Base-by-base conservation (phyloP, 92 coral and sea anemone genomes). In the Isaurus tuberculatus region DNA sequence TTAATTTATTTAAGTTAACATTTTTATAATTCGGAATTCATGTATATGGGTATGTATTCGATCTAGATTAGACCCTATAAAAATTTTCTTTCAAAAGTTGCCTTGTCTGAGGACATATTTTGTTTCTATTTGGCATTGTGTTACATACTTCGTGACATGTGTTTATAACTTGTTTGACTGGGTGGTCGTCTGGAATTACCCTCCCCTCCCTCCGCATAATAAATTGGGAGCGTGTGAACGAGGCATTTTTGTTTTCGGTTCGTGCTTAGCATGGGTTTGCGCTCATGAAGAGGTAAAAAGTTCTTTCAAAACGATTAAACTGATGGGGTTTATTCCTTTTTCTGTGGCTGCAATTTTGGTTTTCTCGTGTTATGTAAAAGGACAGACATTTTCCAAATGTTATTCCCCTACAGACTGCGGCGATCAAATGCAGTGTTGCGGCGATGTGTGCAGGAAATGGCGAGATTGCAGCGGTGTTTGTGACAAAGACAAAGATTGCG, bases 401-500 rank as follows among this genome's bases (percentile, higher is more conserved):
- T 31, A 23, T 4, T 33, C 19, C 14, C 51, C 17, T 0, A 65
- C 11, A 34, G 70, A 77, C 9, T 77, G 82, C 28, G 51, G 49
- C 57, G 43, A 20, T 27, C 69, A 53, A 36, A 22, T 14, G 2
- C 25, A 58, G 40, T 77, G 82, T 61, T 77, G 82, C 33, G 69
- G 43, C 7, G 82, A 77, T 32, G 82, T 77, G 10, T 77, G 82
- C 49, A 77, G 20, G 70, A 77, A 77, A 77, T 77, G 82, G 82
- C 53, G 26, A 77, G 0, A 77, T 26, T 77, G 82, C 14, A 61
- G 19, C 28, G 82, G 70, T 3, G 27, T 2, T 13, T 77, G 82
- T 20, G 70, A 23, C 14, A 23, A 25, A 8, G 57, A 77, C 46
- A 14, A 55, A 58, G 82, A 77, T 60, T 77, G 82, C 51, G 34